Evolutionary conservation across 1,140 invertebrate species (phyloP).

Genomic region (Drosophila tropicalis): DNA sequence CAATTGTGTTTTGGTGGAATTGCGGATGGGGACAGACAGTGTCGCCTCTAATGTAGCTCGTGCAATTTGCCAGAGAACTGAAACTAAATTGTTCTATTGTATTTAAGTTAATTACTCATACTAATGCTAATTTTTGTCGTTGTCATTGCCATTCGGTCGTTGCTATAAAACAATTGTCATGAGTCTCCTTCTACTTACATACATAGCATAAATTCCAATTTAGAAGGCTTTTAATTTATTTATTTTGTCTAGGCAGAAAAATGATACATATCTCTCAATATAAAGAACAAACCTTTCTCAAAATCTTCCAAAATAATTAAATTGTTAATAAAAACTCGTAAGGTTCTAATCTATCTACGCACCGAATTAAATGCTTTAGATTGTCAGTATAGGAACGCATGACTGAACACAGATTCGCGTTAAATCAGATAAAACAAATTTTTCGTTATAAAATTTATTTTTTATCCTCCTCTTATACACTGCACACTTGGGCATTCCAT

Average conservation of each 20-base stretch:
- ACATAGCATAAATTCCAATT: neutral
- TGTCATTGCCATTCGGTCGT: slow-evolving; percentile 22
- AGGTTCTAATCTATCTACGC: too few species aligned
- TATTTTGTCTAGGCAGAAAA: neutral
- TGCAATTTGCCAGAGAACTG: slow-evolving; percentile 61
- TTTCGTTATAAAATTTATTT: neutral
- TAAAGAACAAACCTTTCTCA: too few species aligned
- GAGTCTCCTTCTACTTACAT: slow-evolving; percentile 23
- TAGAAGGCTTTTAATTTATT: neutral
- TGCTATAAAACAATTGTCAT: slow-evolving; percentile 55
- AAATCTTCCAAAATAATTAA: too few species aligned
- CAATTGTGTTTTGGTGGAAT: slow-evolving; percentile 50
- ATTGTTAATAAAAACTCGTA: too few species aligned
- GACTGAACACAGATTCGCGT: too few species aligned
- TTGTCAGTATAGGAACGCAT: too few species aligned
- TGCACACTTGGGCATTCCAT: neutral
- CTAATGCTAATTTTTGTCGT: slow-evolving; percentile 78
- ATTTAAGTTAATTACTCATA: slow-evolving; percentile 81
- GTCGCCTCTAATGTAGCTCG: slow-evolving; percentile 47
- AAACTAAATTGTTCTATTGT: slow-evolving; percentile 82
- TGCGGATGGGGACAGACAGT: slow-evolving; percentile 15
- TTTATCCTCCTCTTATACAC: neutral
- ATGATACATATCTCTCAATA: neutral
- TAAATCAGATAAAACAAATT: too few species aligned
- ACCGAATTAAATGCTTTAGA: too few species aligned